Percentiles rank a stretch among this genome's conserved stretches.
phyloP scores from a whole-genome alignment of 2,797 vertebrate genomes.

The Cryptoblepharus egeriae region DNA sequence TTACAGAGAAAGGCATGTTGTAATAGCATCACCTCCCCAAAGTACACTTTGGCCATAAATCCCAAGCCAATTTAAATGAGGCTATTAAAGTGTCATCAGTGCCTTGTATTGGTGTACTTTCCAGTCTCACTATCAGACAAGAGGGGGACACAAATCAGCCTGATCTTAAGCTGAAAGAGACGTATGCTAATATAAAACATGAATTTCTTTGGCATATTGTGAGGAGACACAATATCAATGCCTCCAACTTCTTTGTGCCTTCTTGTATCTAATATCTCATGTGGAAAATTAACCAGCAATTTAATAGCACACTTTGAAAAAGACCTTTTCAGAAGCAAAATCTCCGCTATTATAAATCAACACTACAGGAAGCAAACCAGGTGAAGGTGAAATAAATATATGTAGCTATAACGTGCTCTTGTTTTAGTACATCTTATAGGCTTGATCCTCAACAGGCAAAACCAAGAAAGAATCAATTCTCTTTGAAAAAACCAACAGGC shows the following conservation, averaged over 20 bases:
- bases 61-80: neutral
- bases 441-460: constrained; percentile 1
- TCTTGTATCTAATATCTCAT: constrained; percentile 55
- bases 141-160: constrained; percentile 16
- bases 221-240: constrained; percentile 42
- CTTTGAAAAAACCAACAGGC: neutral
- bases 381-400: constrained; percentile 57
- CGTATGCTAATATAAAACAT: constrained; percentile 47
- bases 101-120: constrained; percentile 2
- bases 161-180: constrained; percentile 23
- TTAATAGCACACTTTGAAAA: constrained; percentile 50
- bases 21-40: constrained; percentile 5
- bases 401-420: neutral
- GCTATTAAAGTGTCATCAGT: constrained; percentile 31
- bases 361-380: constrained; percentile 31
- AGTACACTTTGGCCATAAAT: constrained; percentile 26
- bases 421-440: neutral
- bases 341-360: constrained; percentile 37
- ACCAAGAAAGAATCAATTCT: neutral
- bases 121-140: neutral
- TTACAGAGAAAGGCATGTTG: constrained; percentile 21
- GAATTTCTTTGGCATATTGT: constrained; percentile 56
- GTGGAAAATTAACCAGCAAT: constrained; percentile 69
- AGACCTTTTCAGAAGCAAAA: constrained; percentile 47
- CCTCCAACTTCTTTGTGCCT: constrained; percentile 51